Conservation (phyloP, 53 echinoderm and acorn worm species). For the Holothuria leucospilota region DNA sequence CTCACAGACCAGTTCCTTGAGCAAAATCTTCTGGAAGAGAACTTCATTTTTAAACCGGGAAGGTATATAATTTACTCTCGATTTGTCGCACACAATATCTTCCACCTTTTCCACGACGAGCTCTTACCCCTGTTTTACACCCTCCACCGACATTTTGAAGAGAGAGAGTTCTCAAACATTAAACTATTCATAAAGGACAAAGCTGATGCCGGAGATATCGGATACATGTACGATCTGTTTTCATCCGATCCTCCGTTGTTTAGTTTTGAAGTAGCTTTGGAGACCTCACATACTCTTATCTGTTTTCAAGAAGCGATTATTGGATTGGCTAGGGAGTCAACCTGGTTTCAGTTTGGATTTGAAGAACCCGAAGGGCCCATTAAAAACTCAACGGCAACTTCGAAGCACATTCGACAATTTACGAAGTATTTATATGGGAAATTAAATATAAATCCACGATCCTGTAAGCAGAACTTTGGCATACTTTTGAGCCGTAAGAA, state of each 20-base stretch:
- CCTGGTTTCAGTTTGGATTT: conserved; percentile 80
- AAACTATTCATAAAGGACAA: conserved; percentile 67
- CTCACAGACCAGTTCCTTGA: too few relatives aligned
- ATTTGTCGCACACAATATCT: conserved; percentile 68
- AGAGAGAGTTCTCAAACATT: conserved; percentile 8
- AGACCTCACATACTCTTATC: conserved; percentile 22
- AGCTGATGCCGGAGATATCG: conserved; percentile 6
- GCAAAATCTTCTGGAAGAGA: neutral
- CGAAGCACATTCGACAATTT: conserved; percentile 6
- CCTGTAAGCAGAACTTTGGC: neutral
- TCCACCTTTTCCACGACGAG: conserved; percentile 81
- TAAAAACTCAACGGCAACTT: conserved; percentile 33
- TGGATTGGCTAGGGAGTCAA: conserved; percentile 63
- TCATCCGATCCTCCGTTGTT: conserved; percentile 45
- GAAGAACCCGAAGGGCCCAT: conserved; percentile 66
- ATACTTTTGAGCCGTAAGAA: conserved; percentile 1
- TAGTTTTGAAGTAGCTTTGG: conserved; percentile 47
- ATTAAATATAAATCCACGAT: neutral
- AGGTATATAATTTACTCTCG: conserved; percentile 63
- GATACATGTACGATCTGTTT: conserved; percentile 52
- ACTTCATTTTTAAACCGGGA: conserved; percentile 14
- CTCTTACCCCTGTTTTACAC: conserved; percentile 72
- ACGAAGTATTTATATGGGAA: neutral
- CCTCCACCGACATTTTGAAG: conserved; percentile 35
- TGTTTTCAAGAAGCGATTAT: conserved; percentile 71